These are phyloP conservation scores for Catharus bicknelli DNA, from an alignment of 2,113 vertebrate species.

Conservation along the genomic window DNA sequence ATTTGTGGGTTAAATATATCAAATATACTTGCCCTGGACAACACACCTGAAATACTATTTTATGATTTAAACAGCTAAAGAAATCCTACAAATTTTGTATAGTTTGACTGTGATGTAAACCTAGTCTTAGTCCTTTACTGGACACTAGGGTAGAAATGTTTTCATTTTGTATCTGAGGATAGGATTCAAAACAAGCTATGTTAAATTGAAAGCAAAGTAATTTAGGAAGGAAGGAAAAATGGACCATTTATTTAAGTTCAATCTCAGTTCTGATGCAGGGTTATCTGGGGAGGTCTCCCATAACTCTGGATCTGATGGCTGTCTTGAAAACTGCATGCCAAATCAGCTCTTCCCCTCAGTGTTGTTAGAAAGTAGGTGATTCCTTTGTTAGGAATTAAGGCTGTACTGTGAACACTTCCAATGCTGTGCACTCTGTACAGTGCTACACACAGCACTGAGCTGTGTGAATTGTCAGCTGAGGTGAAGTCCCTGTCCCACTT, in stretches of 20 bases:
- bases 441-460: not conserved
- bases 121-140: not conserved
- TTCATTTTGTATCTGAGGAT: not conserved
- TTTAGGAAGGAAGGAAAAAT: not conserved
- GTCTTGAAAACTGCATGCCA: not conserved
- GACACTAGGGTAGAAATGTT: not conserved
- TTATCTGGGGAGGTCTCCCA: not conserved
- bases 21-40: not conserved
- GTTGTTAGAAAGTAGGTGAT: not conserved
- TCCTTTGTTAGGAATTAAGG: not conserved
- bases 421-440: not conserved
- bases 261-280: not conserved
- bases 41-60: not conserved
- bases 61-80: not conserved
- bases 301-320: not conserved
- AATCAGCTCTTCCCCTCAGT: not conserved
- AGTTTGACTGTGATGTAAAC: not conserved
- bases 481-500: not conserved
- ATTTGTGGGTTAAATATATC: not conserved
- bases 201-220: not conserved
- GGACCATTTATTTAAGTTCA: not conserved
- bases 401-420: not conserved
- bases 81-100: not conserved
- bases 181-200: not conserved
- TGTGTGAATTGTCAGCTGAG: not conserved